Evolutionary conservation across 2,797 vertebrate genomes (phyloP), one percentile per base, ranked within the genome.

Genomic region (Hypotaenidia okinawae): DNA sequence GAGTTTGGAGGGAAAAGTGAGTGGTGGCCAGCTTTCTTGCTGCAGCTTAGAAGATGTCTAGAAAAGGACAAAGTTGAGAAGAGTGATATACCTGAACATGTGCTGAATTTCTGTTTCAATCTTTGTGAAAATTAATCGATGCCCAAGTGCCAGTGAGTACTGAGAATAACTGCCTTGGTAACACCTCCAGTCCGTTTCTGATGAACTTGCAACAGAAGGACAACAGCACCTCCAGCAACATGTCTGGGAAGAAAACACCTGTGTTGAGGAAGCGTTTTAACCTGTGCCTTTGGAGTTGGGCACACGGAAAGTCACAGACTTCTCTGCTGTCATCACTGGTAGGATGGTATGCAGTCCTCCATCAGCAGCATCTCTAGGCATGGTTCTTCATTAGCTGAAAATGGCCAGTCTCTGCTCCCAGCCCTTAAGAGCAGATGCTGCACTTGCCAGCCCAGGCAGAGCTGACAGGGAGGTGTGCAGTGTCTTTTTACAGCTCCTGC

Each of bases 401-500:
- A 43, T 24, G 52, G 10, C 58, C 24, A 12, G 24, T 79, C 37
- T 76, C 35, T 74, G 35, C 39, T 69, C 28, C 52, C 59, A 43
- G 75, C 22, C 27, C 33, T 5, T 39, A 2, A 5, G 45, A 2
- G 22, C 49, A 25, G 22, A n/a, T 74, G n/a, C 64, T 45, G n/a
- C 9, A 4, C 11, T n/a, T 79, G 8, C 41, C 79, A 51, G 37
- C 62, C 18, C 17, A 61, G 35, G 13, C 16, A n/a, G 73, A 86
- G 33, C 49, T 67, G 47, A 25, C 15, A 16, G 39, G 0, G 10
- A 78, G 28, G 11, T 75, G 54, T 0, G 1, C 33, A 27, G 18
- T 69, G 23, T 41, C 39, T 82, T 85, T 85, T 51, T 41, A n/a
- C n/a, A 85, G 57, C 52, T 58, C 47, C 33, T 43, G 23, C 41